These are phyloP conservation scores for Seriola aureovittata DNA, from an alignment of 2,113 vertebrate species.

Conservation along the genomic window DNA sequence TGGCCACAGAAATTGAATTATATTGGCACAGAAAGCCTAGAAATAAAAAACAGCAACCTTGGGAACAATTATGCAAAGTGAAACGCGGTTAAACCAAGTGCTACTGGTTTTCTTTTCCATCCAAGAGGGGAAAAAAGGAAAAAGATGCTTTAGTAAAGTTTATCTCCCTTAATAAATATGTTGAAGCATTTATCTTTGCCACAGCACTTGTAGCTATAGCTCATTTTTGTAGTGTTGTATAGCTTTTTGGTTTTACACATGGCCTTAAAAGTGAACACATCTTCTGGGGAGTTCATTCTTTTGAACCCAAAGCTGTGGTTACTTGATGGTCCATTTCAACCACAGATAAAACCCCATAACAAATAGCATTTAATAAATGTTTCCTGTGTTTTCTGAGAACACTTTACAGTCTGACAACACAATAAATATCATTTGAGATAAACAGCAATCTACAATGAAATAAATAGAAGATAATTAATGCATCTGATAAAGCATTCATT, in stretches of 20 bases:
- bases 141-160: slow-evolving; percentile 62
- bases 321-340: slow-evolving; percentile 72
- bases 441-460: slow-evolving; percentile 14
- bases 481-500: slow-evolving; percentile 16
- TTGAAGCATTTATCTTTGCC: slow-evolving; percentile 58
- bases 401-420: slow-evolving; percentile 23
- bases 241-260: slow-evolving; percentile 36
- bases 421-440: slow-evolving; percentile 28
- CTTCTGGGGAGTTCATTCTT: slow-evolving; percentile 33
- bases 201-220: slow-evolving; percentile 39
- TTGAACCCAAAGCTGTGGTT: slow-evolving; percentile 47
- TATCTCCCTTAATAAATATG: slow-evolving; percentile 74
- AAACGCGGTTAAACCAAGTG: slow-evolving; percentile 81
- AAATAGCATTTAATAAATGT: slow-evolving; percentile 52
- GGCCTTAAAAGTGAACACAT: slow-evolving; percentile 34
- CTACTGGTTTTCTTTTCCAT: slow-evolving; percentile 82
- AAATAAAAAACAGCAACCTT: slow-evolving; percentile 83
- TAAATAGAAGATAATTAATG: background rate
- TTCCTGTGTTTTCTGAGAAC: slow-evolving; percentile 43
- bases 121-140: slow-evolving; percentile 57
- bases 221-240: slow-evolving; percentile 49
- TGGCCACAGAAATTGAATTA: slow-evolving; percentile 83
- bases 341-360: slow-evolving; percentile 59
- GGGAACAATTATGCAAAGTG: slow-evolving; percentile 85
- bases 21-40: slow-evolving; percentile 79